Base-by-base conservation (phyloP, 2,797 vertebrate species). In the Microctenopoma lineatum region DNA sequence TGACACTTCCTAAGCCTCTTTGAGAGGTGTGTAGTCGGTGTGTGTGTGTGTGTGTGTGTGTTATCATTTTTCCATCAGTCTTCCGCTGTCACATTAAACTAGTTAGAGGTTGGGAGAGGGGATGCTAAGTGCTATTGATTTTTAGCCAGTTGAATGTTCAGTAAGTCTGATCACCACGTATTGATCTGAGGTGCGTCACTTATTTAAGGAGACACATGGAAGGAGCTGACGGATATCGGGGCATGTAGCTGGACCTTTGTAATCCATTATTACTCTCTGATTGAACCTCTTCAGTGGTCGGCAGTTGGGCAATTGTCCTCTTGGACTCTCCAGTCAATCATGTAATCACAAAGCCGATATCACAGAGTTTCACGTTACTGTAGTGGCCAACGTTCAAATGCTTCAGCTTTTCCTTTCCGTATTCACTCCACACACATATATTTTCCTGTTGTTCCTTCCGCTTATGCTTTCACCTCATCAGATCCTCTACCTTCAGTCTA, bases 101-200 rank as follows among this genome's bases (percentile, higher is more conserved):
- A 46, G 70, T 85, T 85, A 71, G 60, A 60, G 62, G 60, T 25
- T 36, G 47, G 74, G 39, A 66, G 78, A 63, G 47, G 26, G 82
- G 65, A 82, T 61, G 66, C 85, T 86, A 87, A 90, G 82, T 75
- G 76, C 72, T 90, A 92, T 92, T 85, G 89, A 91, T 92, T 73
- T 51, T 25, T 1, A 27, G 73, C 70, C 79, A 55, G 68, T 78
- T 84, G 70, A 86, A 85, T 66, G 76, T 78, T 80, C 77, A 78
- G 77, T 16, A 55, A 73, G 66, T 72, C 76, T 74, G 76, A 89
- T 86, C 41, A 70, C 77, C n/a, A 18, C 26, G 4, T 12, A 91
- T 92, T 26, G 89, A 91, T 86, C 76, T 7, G 57, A 2, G 5
- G 26, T 18, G 16, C 34, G 59, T 69, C 65, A 62, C 77, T 80